Conservation (phyloP, 2,888 invertebrate genomes). For the Drosophila differens region DNA sequence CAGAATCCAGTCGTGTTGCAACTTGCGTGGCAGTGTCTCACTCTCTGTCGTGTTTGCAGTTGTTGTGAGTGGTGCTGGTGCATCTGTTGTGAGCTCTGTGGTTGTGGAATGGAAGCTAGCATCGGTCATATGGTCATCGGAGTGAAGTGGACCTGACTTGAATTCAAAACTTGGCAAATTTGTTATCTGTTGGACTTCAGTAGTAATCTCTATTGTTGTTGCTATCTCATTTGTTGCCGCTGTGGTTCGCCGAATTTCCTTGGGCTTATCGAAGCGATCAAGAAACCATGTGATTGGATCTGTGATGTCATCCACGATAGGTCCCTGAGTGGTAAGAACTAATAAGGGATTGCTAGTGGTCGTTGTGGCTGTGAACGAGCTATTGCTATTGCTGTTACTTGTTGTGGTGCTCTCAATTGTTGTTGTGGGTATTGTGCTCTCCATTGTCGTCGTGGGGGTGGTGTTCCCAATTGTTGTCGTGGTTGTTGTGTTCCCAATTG, state of each 20-base stretch:
- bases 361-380: not conserved
- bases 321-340: conserved; percentile 22
- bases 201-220: not conserved
- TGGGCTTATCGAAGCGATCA: conserved; percentile 61
- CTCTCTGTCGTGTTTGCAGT: not conserved
- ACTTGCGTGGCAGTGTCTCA: conserved; percentile 24
- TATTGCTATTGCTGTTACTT: not conserved
- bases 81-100: conserved; percentile 15
- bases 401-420: not conserved
- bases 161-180: conserved; percentile 10
- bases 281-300: conserved; percentile 66
- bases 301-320: conserved; percentile 28
- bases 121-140: conserved; percentile 13
- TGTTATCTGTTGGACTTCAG: not conserved
- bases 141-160: conserved; percentile 9
- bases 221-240: conserved; percentile 16
- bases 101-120: not conserved
- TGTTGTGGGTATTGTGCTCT: not conserved
- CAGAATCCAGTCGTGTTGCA: conserved; percentile 49
- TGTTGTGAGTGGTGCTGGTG: conserved; percentile 7
- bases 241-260: conserved; percentile 62
- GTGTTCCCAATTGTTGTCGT: conserved; percentile 3
- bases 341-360: not conserved
- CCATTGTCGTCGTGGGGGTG: not conserved
- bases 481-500: not conserved